Evolutionary conservation across 53 echinoderm and acorn worm genomes (phyloP).

Genomic region (Zoroaster sp.): DNA sequence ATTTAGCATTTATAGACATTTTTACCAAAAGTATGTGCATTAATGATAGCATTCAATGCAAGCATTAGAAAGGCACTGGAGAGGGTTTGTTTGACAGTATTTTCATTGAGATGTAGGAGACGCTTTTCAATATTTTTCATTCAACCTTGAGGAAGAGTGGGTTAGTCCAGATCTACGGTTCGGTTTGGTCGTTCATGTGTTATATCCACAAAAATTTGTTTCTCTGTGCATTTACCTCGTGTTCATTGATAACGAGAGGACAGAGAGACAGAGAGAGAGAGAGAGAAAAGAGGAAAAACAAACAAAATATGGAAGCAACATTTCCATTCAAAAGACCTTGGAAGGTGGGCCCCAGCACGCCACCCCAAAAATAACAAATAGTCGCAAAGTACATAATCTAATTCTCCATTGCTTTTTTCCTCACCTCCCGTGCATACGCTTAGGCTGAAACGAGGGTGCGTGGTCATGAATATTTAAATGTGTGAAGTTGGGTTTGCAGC

Average conservation of each 20-base stretch:
- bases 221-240: neutral
- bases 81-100: no score
- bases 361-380: constrained; percentile 10
- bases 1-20: no score
- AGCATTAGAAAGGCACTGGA: no score
- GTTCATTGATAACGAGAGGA: no score
- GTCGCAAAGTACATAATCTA: constrained; percentile 28
- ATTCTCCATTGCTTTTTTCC: neutral
- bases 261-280: neutral
- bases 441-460: neutral
- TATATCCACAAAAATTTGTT: neutral
- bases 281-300: neutral
- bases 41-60: no score
- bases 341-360: neutral
- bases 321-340: no score
- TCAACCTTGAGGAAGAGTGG: no score
- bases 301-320: no score
- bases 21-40: no score
- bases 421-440: constrained; percentile 17
- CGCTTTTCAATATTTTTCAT: no score
- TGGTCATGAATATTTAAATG: constrained; percentile 29
- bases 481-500: neutral
- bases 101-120: no score
- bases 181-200: neutral
- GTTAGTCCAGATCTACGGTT: no score